Evolutionary conservation across 2,888 invertebrate species (phyloP), one percentile per base, ranked within the genome.

Genomic region (Dicyrtomina minuta): DNA sequence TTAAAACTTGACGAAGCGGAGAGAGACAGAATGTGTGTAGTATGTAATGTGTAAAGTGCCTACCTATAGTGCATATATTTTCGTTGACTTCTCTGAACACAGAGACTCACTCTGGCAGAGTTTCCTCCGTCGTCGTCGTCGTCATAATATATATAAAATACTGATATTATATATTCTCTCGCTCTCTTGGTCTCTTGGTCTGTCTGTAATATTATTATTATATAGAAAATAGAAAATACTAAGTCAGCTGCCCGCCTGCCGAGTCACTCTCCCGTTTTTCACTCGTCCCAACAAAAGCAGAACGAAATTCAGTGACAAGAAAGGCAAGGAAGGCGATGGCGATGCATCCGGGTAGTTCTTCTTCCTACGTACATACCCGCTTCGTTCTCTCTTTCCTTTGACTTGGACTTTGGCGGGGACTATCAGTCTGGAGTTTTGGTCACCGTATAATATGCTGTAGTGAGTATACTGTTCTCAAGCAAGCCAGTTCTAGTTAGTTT

Each of bases 191-290:
- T n/a, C n/a, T n/a, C n/a, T n/a, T n/a, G n/a, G n/a, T n/a, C n/a
- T n/a, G n/a, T n/a, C 3, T 12, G 22, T 20, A 27, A 62, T 46
- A 44, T 27, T 49, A 39, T 39, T 20, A 39, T 64, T 51, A 39
- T 39, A 49, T 24, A 49, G 17, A 33, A 62, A 49, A 44, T 22
- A 62, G 27, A 62, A 64, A 64, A 64, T 70, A 41, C 39, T 26
- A 26, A 27, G 65, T 33, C 46, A 55, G 62, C 51, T 65, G 62
- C 64, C 72, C 70, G 68, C 74, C 74, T 66, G 72, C 72, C 59
- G 74, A 72, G 74, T 60, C 67, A 59, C 69, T 74, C 73, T 69
- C 68, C 69, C 70, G 72, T 74, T 72, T 74, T 71, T 74, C 72
- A 74, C 70, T 66, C 69, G 66, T 70, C 59, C 68, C 69, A 74